Base-by-base conservation (phyloP, 2,888 invertebrate species). In the Allophyes oxyacanthae region DNA sequence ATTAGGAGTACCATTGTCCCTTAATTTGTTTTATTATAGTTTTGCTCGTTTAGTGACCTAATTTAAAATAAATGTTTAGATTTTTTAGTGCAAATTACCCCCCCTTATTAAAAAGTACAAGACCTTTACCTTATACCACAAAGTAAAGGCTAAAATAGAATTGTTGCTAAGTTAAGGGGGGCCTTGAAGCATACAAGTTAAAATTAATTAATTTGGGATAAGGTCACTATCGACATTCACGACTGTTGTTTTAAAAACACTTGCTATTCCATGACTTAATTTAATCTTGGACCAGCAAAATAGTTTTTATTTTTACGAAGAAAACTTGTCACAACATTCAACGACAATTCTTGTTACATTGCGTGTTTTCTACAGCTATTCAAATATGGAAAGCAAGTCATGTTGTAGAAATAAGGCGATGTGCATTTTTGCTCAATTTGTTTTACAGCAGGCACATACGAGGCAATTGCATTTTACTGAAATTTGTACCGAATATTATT, bases 1-100 rank as follows among this genome's bases (percentile, higher is more conserved):
- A 95, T 96, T 15, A 66, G 32, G 50, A 66, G 7, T 34, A 76
- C 25, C 0, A 78, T 79, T 33, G 46, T 49, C 14, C 53, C 73
- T 57, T 74, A 75, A 38, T 36, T 37, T 51, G 2, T 43, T 38
- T 25, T 34, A 13, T 14, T 10, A n/a, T n/a, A 3, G 2, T 20
- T 20, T 2, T 20, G 15, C 6, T 14, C 30, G 32, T 51, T 33
- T 20, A 36, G 32, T 64, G 64, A 52, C 38, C 65, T 66, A 26
- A 52, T 50, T 49, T 42, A 14, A 54, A 36, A 38, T 32, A 3
- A 9, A 32, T 2, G 4, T 20, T 20, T 20, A 20, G 2, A 20
- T 20, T 20, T 20, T 20, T 2, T 20, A 4, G 4, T 20, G 20
- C 20, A 4, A 2, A 4, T 20, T 3, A 20, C 20, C 20, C 4